A percentile compares a stretch with the other conserved stretches of the same genome.
These are phyloP conservation scores for Oxyruncus cristatus DNA, from an alignment of 2,113 vertebrate genomes.

Conservation along the genomic window DNA sequence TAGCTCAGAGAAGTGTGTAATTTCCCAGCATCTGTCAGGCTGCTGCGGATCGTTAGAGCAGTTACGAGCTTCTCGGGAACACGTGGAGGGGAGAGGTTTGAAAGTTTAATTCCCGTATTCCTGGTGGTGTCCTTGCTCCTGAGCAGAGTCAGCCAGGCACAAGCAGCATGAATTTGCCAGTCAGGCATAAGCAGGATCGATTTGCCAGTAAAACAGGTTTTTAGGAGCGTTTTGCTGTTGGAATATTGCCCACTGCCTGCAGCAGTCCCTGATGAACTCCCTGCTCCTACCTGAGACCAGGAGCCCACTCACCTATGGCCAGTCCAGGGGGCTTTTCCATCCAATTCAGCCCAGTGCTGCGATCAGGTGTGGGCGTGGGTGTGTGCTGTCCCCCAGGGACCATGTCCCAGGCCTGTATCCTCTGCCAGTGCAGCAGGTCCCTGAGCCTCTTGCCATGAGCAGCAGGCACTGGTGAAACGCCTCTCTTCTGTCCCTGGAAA, in stretches of 20 bases:
- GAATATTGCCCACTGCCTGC: accelerated
- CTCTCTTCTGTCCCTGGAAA: not conserved
- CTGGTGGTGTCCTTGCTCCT: not conserved
- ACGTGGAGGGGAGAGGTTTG: not conserved
- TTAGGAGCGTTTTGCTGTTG: not conserved
- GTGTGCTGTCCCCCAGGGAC: not conserved
- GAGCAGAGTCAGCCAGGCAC: accelerated
- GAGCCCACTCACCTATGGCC: accelerated
- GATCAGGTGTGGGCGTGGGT: not conserved
- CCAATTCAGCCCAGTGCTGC: not conserved
- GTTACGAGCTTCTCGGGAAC: not conserved
- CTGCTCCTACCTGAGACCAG: accelerated
- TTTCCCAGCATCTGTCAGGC: slow-evolving; percentile 9
- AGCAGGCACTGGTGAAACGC: accelerated
- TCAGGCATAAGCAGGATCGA: not conserved
- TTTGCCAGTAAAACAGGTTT: accelerated
- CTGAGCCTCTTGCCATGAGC: not conserved
- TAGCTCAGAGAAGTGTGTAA: not conserved
- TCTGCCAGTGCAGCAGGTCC: not conserved
- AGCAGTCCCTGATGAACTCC: accelerated
- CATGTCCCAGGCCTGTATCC: accelerated
- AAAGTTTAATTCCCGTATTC: not conserved
- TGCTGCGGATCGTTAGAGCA: not conserved
- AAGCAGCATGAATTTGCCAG: not conserved
- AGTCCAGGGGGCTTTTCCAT: accelerated